Conservation (phyloP, 2,113 vertebrate species). For the Pseudonaja textilis region DNA sequence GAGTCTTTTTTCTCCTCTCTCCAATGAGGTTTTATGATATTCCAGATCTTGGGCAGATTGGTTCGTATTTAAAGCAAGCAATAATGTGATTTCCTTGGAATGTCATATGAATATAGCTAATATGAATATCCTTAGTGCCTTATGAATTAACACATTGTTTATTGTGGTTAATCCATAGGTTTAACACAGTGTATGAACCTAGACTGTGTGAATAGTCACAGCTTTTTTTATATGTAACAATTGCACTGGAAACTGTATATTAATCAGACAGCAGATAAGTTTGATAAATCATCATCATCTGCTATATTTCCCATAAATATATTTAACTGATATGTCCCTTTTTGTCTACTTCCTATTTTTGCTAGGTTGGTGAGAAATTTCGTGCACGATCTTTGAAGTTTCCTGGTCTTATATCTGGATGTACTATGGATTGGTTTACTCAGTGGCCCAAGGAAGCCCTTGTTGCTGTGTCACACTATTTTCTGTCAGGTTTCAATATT, state of each 20-base stretch:
- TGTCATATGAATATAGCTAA: not conserved
- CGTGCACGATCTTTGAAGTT: slow-evolving; percentile 76
- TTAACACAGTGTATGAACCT: not conserved
- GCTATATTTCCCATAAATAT: not conserved
- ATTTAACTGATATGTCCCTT: not conserved
- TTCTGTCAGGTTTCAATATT: slow-evolving; percentile 71
- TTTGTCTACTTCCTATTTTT: not conserved
- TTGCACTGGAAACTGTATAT: not conserved
- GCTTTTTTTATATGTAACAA: too few species aligned
- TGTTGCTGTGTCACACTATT: slow-evolving; percentile 72
- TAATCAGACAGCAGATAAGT: not conserved
- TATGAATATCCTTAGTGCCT: not conserved
- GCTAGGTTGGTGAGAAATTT: slow-evolving; percentile 77
- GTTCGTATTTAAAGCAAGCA: not conserved
- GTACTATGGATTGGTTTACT: slow-evolving; percentile 81
- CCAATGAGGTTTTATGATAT: not conserved
- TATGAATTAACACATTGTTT: not conserved
- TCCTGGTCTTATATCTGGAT: slow-evolving; percentile 78
- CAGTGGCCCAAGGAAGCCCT: slow-evolving; percentile 76
- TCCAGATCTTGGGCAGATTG: not conserved
- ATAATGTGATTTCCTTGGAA: not conserved
- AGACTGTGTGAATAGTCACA: not conserved
- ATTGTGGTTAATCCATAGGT: not conserved
- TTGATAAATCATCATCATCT: not conserved
- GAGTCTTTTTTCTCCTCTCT: not conserved